Evolutionary conservation across 2,888 invertebrate genomes (phyloP), one percentile per base, ranked within the genome.

Genomic region (Hemithea aestivaria): DNA sequence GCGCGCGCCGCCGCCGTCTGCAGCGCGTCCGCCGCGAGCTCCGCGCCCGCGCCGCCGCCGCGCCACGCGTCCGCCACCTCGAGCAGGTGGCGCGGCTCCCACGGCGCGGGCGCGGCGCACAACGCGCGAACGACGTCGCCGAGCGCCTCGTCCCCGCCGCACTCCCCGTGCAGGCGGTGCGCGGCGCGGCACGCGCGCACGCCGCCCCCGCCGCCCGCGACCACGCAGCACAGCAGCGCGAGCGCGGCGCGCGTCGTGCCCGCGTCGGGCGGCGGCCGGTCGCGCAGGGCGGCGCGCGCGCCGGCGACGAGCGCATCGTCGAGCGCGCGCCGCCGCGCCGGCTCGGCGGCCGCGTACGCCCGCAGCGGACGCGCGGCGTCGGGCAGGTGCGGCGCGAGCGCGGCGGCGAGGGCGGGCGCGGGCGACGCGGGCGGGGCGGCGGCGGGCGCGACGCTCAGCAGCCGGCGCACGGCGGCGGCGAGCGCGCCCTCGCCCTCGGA

Each of bases 401-500:
- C 9, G 24, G 26, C 10, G 33, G 35, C 34, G n/a, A n/a, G n/a
- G n/a, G n/a, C n/a, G n/a, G n/a, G n/a, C n/a, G n/a, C n/a, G n/a
- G n/a, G n/a, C n/a, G n/a, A n/a, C n/a, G n/a, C n/a, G 8, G 23
- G 28, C 10, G 29, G 27, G 35, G 36, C 36, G 31, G 16, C 7
- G 23, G 24, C 27, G 22, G 26, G 42, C 46, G 53, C 57, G 10
- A 30, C n/a, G n/a, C n/a, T n/a, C n/a, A n/a, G 33, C 34, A 61
- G 53, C 34, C 52, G 55, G 30, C 27, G 29, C 40, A 55, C 59
- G 10, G 56, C 62, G 10, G 53, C 59, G 33, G 58, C 61, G 35
- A 63, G 55, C 48, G 46, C 53, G 12, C 51, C 58, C 46, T 66
- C 69, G 38, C 56, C 55, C 49, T 70, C 68, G 1, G 70, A 66